Conservation (phyloP, 2,888 invertebrate species). For the Lapara coniferarum region DNA sequence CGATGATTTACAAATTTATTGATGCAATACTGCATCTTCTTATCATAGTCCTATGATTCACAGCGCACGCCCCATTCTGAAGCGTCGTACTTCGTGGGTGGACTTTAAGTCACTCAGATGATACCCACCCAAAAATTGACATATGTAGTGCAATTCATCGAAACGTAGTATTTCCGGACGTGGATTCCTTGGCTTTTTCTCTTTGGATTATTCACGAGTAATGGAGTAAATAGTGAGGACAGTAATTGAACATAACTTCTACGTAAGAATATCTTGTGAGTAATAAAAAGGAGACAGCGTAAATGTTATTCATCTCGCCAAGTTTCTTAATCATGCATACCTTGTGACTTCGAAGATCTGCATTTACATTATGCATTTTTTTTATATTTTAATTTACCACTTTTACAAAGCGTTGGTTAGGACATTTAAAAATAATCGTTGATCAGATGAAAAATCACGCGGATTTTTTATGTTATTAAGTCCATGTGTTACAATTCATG, state of each 20-base stretch:
- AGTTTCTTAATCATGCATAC: too few relatives aligned
- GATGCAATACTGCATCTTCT: too few relatives aligned
- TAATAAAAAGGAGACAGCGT: background rate
- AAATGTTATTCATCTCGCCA: too few relatives aligned
- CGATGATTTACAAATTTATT: too few relatives aligned
- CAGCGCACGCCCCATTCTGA: background rate
- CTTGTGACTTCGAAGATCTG: too few relatives aligned
- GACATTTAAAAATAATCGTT: too few relatives aligned
- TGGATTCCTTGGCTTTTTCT: background rate
- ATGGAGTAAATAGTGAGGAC: background rate
- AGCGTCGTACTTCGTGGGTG: background rate
- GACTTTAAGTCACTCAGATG: background rate
- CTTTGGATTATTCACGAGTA: background rate
- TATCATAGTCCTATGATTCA: background rate
- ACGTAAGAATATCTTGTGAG: background rate
- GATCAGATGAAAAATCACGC: too few relatives aligned
- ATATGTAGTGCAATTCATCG: constrained; percentile 1
- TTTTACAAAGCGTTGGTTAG: too few relatives aligned
- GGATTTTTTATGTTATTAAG: too few relatives aligned
- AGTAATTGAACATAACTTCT: background rate
- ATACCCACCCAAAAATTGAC: background rate
- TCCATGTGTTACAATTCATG: too few relatives aligned
- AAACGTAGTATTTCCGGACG: background rate
- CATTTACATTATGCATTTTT: too few relatives aligned
- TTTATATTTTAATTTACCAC: too few relatives aligned